Conservation (phyloP, 1,140 invertebrate species). For the Psix sp. region DNA sequence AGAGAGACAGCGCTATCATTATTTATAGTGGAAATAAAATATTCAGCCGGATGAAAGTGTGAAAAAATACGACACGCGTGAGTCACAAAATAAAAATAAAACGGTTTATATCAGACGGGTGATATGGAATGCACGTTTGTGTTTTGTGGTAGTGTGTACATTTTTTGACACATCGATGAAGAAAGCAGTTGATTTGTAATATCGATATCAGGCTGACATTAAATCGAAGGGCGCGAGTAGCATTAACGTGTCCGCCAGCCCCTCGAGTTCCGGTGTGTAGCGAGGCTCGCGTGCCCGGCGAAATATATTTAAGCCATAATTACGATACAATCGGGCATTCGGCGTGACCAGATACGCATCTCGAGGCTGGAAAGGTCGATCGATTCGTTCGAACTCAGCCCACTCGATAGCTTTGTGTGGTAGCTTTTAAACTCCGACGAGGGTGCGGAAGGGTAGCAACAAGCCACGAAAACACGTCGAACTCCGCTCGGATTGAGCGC, state of each 20-base stretch:
- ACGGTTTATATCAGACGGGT: no score
- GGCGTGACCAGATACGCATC: slow-evolving; percentile 74
- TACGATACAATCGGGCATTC: slow-evolving; percentile 72
- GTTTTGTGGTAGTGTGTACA: no score
- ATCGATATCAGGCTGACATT: slow-evolving; percentile 54
- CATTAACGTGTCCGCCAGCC: neutral
- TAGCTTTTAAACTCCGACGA: slow-evolving; percentile 59
- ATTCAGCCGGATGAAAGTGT: no score
- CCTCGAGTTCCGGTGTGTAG: slow-evolving; percentile 45
- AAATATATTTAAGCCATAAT: slow-evolving; percentile 75
- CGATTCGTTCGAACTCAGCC: slow-evolving; percentile 64
- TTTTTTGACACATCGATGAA: no score
- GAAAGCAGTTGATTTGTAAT: slow-evolving; percentile 4
- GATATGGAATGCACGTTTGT: no score
- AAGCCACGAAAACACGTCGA: slow-evolving; percentile 57
- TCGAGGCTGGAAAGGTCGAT: slow-evolving; percentile 66
- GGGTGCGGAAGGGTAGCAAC: slow-evolving; percentile 56
- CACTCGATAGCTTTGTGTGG: slow-evolving; percentile 48
- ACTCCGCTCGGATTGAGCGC: slow-evolving; percentile 52
- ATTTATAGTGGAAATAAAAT: no score
- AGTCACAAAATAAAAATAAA: no score
- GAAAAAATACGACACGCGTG: no score
- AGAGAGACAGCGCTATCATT: no score
- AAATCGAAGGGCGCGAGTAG: slow-evolving; percentile 64
- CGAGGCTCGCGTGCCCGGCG: slow-evolving; percentile 69